Evolutionary conservation across 2,888 invertebrate species (phyloP).

Genomic region (Aporophyla nigra): DNA sequence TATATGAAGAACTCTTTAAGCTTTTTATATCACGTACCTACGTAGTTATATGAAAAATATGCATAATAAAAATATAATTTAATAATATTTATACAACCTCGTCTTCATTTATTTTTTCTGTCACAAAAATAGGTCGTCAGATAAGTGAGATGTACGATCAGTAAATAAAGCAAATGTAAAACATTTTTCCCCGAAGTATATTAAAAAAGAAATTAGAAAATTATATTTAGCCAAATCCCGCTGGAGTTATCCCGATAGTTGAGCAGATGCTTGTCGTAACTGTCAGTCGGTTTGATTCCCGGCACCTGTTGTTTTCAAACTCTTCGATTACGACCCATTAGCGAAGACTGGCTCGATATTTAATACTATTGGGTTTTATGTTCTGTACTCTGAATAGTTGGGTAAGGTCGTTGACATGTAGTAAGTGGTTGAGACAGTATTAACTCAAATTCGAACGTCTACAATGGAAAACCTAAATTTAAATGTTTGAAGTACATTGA

Average conservation of each 20-base stretch:
- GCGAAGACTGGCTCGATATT: constrained; percentile 81
- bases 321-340: constrained; percentile 89
- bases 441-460: constrained; percentile 28
- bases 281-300: constrained; percentile 87
- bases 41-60: constrained; percentile 28
- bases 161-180: constrained; percentile 66
- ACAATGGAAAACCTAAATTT: constrained; percentile 13
- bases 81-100: constrained; percentile 60
- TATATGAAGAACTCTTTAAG: constrained; percentile 41
- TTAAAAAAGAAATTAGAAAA: constrained; percentile 68
- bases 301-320: constrained; percentile 88
- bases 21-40: constrained; percentile 30
- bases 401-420: constrained; percentile 59
- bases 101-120: constrained; percentile 46
- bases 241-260: constrained; percentile 71
- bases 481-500: neutral
- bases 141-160: constrained; percentile 64
- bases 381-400: constrained; percentile 63
- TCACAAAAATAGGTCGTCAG: constrained; percentile 57
- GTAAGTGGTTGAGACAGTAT: constrained; percentile 33
- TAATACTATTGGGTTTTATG: constrained; percentile 78
- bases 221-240: constrained; percentile 74
- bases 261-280: constrained; percentile 84
- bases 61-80: constrained; percentile 46
- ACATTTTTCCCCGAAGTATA: constrained; percentile 47